Evolutionary conservation across 1,140 invertebrate genomes (phyloP).

Genomic region (Ips nitidus): DNA sequence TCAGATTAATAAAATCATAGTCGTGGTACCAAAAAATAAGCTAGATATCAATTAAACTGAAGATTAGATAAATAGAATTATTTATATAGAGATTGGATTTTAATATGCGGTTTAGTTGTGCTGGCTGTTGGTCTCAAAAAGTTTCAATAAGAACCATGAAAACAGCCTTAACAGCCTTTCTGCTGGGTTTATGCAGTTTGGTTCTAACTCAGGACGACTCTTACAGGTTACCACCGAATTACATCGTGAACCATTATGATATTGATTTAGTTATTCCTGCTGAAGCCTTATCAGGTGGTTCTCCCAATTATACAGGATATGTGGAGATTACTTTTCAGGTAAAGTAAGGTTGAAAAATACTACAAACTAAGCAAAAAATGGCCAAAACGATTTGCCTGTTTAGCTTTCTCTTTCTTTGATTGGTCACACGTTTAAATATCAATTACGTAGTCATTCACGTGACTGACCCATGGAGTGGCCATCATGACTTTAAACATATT

Average conservation of each 20-base stretch:
- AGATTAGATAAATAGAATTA: too few species aligned
- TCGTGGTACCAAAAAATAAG: too few species aligned
- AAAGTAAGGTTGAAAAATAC: not conserved
- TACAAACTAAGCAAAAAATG: too few species aligned
- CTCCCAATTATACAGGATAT: slow-evolving; percentile 9
- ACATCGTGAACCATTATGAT: slow-evolving; percentile 15
- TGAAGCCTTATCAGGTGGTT: not conserved
- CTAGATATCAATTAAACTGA: too few species aligned
- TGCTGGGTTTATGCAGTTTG: not conserved
- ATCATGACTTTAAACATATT: not conserved
- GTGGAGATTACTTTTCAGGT: slow-evolving; percentile 15
- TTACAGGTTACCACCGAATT: slow-evolving; percentile 16
- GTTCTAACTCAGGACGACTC: slow-evolving; percentile 4
- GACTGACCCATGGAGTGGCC: not conserved
- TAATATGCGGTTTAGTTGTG: too few species aligned
- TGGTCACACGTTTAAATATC: not conserved
- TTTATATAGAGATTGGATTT: too few species aligned
- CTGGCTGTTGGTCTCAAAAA: too few species aligned
- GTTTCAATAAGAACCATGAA: too few species aligned
- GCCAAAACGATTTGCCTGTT: not conserved
- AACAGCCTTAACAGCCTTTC: too few species aligned
- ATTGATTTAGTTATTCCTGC: slow-evolving; percentile 11
- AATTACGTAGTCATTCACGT: not conserved
- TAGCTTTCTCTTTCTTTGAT: not conserved
- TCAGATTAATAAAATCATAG: too few species aligned